These are phyloP conservation scores for Mimas tiliae DNA, from an alignment of 2,888 invertebrate genomes.

Conservation along the genomic window DNA sequence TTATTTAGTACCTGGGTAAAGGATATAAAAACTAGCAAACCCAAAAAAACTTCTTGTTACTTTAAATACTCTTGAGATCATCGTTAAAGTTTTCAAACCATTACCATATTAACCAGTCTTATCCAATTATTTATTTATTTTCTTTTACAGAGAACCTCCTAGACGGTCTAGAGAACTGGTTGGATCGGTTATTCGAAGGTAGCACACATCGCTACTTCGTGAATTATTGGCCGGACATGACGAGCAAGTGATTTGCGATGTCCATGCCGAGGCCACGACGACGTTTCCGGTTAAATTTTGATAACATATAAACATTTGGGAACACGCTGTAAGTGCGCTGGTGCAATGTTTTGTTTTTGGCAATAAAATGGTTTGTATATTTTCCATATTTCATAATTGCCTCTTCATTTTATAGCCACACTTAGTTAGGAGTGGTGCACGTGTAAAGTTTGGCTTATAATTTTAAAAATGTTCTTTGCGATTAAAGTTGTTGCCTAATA, in stretches of 20 bases:
- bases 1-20: too few species aligned
- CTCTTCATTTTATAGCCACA: background rate
- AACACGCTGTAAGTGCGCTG: conserved; percentile 1
- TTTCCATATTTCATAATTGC: too few species aligned
- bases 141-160: conserved; percentile 90
- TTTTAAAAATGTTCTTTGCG: too few species aligned
- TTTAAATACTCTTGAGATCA: too few species aligned
- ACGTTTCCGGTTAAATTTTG: background rate
- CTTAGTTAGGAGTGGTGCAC: background rate
- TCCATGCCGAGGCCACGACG: background rate
- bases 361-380: too few species aligned
- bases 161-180: conserved; percentile 97
- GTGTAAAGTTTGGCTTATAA: too few species aligned
- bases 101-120: too few species aligned
- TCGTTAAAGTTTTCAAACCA: too few species aligned
- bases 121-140: too few species aligned
- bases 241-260: conserved; percentile 62
- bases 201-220: conserved; percentile 97
- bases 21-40: too few species aligned
- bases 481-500: background rate
- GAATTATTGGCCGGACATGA: conserved; percentile 99
- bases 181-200: conserved; percentile 98
- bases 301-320: background rate
- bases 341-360: background rate
- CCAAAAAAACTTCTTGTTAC: too few species aligned